Evolutionary conservation across 2,113 vertebrate species (phyloP).

Genomic region (Egretta garzetta): DNA sequence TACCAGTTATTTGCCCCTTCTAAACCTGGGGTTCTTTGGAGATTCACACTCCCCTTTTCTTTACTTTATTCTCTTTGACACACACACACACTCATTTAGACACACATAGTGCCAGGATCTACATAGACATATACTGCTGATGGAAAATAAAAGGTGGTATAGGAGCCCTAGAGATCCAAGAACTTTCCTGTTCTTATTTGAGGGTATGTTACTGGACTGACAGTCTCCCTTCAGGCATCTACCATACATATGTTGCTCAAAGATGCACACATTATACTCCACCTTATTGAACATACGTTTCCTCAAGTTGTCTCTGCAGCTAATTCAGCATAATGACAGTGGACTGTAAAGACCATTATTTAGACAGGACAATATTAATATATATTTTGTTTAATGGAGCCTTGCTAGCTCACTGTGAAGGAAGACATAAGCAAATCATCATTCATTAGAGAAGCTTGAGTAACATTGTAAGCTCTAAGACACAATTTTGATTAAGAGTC

Average conservation of each 20-base stretch:
- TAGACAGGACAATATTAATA: background rate
- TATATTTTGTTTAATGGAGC: background rate
- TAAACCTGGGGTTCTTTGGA: background rate
- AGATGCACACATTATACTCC: background rate
- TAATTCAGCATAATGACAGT: background rate
- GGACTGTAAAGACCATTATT: background rate
- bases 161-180: background rate
- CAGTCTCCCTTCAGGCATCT: background rate
- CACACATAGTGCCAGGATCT: background rate
- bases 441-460: background rate
- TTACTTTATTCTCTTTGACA: background rate
- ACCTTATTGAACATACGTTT: background rate
- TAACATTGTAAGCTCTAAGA: background rate
- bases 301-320: background rate
- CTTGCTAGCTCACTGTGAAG: background rate
- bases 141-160: background rate
- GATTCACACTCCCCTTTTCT: background rate
- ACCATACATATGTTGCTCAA: background rate
- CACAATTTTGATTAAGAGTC: background rate
- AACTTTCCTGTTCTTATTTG: background rate
- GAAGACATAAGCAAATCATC: background rate
- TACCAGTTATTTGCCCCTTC: background rate
- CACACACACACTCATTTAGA: background rate
- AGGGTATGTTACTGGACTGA: background rate
- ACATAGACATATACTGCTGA: background rate